Evolutionary conservation across 2,797 vertebrate genomes (phyloP).

Genomic region (Yasuhikotakia modesta): DNA sequence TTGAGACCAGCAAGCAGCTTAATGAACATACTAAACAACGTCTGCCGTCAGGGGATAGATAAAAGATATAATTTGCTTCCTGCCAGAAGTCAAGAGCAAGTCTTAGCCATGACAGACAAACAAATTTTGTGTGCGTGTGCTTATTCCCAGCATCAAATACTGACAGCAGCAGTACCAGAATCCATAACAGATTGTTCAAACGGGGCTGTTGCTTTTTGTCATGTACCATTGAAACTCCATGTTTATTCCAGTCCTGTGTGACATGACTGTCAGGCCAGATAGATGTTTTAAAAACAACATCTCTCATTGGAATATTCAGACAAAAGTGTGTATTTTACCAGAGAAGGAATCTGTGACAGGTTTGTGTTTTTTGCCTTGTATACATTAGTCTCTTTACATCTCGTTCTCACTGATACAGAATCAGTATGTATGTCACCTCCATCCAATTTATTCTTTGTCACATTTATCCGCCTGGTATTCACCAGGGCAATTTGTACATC

Average conservation of each 20-base stretch:
- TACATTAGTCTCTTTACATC: conserved; percentile 26
- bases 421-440: conserved; percentile 7
- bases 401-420: conserved; percentile 53
- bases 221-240: conserved; percentile 5
- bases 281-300: conserved; percentile 8
- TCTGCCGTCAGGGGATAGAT: neutral
- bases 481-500: conserved; percentile 1
- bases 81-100: neutral
- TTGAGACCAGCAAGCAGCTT: too few relatives aligned
- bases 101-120: neutral
- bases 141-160: neutral
- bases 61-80: too few relatives aligned
- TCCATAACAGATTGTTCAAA: conserved; percentile 29
- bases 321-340: conserved; percentile 14
- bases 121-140: neutral
- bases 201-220: neutral
- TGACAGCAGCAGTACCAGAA: conserved; percentile 1
- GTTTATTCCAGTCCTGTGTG: conserved; percentile 27
- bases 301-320: conserved; percentile 10
- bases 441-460: neutral
- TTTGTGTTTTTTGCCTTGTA: conserved; percentile 31
- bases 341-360: conserved; percentile 9
- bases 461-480: conserved; percentile 9
- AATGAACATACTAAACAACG: neutral
- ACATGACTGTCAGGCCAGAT: conserved; percentile 33